These are phyloP conservation scores for Trachythela sp. DNA, from an alignment of 64 coral and sea anemone genomes.

Conservation along the genomic window DNA sequence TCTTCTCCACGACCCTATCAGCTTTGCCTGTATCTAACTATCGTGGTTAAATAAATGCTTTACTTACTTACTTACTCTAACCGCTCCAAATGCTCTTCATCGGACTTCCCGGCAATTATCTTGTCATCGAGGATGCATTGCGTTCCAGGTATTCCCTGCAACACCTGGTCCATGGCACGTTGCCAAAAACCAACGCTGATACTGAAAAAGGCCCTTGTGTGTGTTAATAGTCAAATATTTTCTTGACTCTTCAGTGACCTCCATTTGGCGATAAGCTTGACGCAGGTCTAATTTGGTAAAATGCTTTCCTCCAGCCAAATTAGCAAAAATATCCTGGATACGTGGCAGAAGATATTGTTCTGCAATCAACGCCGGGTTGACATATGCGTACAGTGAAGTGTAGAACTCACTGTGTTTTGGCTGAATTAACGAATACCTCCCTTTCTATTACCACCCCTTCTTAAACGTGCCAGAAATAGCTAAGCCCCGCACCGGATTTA, in stretches of 20 bases:
- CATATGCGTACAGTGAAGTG: too few relatives aligned
- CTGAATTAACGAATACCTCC: too few relatives aligned
- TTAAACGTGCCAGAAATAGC: too few relatives aligned
- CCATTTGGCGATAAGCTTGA: constrained; percentile 31
- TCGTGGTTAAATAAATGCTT: too few relatives aligned
- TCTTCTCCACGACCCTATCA: too few relatives aligned
- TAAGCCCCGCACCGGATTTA: too few relatives aligned
- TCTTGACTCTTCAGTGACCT: constrained; percentile 31
- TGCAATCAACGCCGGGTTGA: neutral
- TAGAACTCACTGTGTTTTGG: too few relatives aligned
- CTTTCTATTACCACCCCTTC: too few relatives aligned
- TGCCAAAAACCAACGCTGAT: constrained; percentile 19
- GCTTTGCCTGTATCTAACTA: too few relatives aligned
- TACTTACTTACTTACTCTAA: too few relatives aligned
- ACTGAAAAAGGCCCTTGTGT: constrained; percentile 3
- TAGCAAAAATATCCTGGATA: constrained; percentile 21
- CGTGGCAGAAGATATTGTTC: constrained; percentile 24
- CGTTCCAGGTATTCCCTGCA: constrained; percentile 4
- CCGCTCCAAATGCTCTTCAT: constrained; percentile 12
- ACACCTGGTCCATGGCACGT: constrained; percentile 24
- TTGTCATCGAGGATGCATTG: constrained; percentile 24
- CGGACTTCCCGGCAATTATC: constrained; percentile 11
- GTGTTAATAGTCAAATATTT: constrained; percentile 28
- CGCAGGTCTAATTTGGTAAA: constrained; percentile 28
- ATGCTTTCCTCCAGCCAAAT: constrained; percentile 27